A percentile compares a stretch with the other conserved stretches of the same genome.
These are phyloP conservation scores for Nephrotoma flavescens DNA, from an alignment of 2,888 invertebrate genomes.

Conservation along the genomic window DNA sequence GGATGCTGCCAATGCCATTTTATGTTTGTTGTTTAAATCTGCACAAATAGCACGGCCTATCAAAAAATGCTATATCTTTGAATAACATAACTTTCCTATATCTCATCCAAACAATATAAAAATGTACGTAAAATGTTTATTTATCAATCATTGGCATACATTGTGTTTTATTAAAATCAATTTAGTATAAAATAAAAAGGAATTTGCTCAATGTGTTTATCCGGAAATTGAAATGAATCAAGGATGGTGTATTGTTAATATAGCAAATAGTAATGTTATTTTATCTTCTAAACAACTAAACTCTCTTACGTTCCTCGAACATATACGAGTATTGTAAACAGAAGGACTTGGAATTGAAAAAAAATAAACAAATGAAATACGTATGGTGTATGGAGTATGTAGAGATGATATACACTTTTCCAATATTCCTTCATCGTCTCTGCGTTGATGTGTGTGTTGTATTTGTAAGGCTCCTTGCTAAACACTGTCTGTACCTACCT, in stretches of 20 bases:
- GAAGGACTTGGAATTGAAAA: neutral
- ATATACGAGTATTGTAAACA: too few relatives aligned
- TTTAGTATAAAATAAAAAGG: neutral
- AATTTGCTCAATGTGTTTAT: neutral
- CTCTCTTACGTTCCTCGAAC: neutral
- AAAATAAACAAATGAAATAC: neutral
- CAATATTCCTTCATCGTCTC: neutral
- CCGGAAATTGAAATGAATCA: neutral
- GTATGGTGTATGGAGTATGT: neutral
- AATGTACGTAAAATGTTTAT: neutral
- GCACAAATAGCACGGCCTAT: neutral
- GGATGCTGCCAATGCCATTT: too few relatives aligned
- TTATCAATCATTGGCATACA: neutral
- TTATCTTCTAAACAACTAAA: neutral
- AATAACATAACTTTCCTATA: neutral
- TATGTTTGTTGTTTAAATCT: too few relatives aligned
- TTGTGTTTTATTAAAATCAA: neutral
- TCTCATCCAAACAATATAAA: neutral
- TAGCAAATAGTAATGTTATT: neutral
- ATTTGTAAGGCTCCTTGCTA: neutral
- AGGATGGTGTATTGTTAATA: neutral
- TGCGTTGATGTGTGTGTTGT: neutral
- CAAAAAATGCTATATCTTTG: neutral
- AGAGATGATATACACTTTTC: neutral
- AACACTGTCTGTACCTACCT: neutral